Evolutionary conservation across 2,888 invertebrate genomes (phyloP).

Genomic region (Zelleria hepariella): DNA sequence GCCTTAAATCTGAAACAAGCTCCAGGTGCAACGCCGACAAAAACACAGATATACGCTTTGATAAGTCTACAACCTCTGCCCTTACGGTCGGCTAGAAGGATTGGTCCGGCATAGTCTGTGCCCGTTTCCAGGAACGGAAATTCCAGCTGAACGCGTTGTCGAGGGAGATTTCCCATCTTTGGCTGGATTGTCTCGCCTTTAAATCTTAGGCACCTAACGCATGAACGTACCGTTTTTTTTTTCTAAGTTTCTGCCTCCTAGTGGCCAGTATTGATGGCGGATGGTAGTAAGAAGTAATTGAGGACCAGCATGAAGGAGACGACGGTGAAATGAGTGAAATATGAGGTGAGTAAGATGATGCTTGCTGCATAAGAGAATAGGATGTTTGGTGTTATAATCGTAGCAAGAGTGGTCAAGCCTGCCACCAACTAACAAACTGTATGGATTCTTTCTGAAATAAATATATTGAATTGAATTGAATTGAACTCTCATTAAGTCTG

Average conservation of each 20-base stretch:
- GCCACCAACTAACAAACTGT: too few relatives aligned
- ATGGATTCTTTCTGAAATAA: too few relatives aligned
- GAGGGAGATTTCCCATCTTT: constrained; percentile 8
- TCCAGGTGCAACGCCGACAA: constrained; percentile 8
- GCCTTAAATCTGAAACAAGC: constrained; percentile 7
- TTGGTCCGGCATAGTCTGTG: constrained; percentile 9
- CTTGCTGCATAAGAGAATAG: not conserved
- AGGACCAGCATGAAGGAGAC: not conserved
- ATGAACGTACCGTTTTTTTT: not conserved
- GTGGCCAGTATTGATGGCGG: not conserved
- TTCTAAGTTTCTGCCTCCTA: constrained; percentile 3
- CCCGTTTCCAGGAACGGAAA: constrained; percentile 7
- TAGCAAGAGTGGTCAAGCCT: not conserved
- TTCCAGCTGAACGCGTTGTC: not conserved
- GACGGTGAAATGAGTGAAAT: not conserved
- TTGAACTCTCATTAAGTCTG: too few relatives aligned
- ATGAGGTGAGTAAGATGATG: not conserved
- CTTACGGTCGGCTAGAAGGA: constrained; percentile 3
- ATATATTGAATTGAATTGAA: too few relatives aligned
- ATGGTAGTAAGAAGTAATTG: not conserved
- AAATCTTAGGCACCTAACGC: not conserved
- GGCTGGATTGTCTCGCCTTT: not conserved
- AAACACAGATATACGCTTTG: constrained; percentile 9
- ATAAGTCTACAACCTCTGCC: constrained; percentile 9
- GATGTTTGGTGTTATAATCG: not conserved